Base-by-base conservation (phyloP, 2,888 invertebrate genomes). In the Leptopterna dolabrata region DNA sequence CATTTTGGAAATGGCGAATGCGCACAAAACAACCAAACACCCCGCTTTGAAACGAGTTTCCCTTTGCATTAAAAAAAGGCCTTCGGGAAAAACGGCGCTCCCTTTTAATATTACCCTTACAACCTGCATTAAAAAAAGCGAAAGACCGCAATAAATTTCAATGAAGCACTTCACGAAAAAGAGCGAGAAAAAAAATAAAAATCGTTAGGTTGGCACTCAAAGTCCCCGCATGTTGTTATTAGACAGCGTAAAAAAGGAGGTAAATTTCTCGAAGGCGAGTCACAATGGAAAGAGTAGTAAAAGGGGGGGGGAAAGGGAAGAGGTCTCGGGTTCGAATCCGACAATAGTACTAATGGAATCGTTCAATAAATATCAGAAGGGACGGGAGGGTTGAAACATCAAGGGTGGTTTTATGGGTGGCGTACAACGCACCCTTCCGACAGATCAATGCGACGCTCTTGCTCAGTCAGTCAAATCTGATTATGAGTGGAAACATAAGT, bases 311-410 rank as follows among this genome's bases (percentile, higher is more conserved):
- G 47, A 36, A 16, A 29, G 47, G 13, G 16, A 13, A 16, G 63
- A 63, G 63, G 6, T 63, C 24, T 27, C 24, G 63, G 63, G 19
- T 63, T 63, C 63, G 63, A 63, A 63, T 63, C 43, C 29, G 81
- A 87, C 87, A 87, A 87, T 87, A 83, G 70, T 73, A 82, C 87
- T 87, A 87, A 87, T 87, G 87, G 87, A 87, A 82, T 82, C 87
- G 87, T 87, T 87, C 87, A 87, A 87, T 87, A 87, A 87, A 87
- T 87, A 87, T 87, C 87, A 51, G 16, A 51, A n/a, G 55, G 27
- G 43, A 19, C 16, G 45, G 41, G 45, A 27, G 73, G 51, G 86
- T 86, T 76, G 78, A 55, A 80, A 80, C 80, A 45, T 29, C 47
- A 30, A 55, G 55, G 55, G 82, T 24, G 55, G 82, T 73, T 85